phyloP scores from a whole-genome alignment of 2,888 invertebrate species.

The Phengaris arion region DNA sequence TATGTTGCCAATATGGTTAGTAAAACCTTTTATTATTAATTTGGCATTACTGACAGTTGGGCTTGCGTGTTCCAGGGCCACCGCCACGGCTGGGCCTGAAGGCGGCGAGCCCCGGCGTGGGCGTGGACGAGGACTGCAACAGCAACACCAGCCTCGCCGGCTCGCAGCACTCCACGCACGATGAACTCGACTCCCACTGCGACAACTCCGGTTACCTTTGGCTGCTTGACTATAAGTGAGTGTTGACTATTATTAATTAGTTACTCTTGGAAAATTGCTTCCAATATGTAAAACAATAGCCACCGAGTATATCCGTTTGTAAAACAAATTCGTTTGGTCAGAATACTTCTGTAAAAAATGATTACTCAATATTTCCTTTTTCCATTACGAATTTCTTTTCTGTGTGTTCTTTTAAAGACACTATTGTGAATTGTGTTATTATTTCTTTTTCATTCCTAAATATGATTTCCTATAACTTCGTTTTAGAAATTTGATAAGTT shows the following conservation, averaged over 20 bases:
- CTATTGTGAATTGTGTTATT: too few relatives aligned
- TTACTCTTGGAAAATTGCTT: neutral
- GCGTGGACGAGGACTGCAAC: slow-evolving; percentile 72
- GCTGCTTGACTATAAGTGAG: slow-evolving; percentile 93
- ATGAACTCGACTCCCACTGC: slow-evolving; percentile 75
- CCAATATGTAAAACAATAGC: neutral
- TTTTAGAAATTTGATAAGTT: neutral
- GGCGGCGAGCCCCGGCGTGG: slow-evolving; percentile 74
- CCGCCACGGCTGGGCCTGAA: slow-evolving; percentile 78
- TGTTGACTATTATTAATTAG: slow-evolving; percentile 34
- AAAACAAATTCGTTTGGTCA: too few relatives aligned
- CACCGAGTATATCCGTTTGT: too few relatives aligned
- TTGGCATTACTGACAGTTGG: neutral
- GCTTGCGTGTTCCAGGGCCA: slow-evolving; percentile 66
- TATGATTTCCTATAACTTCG: neutral
- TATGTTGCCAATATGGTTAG: too few relatives aligned
- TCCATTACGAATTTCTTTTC: too few relatives aligned
- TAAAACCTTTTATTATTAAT: too few relatives aligned
- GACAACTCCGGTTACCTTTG: slow-evolving; percentile 95
- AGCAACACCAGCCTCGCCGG: slow-evolving; percentile 76
- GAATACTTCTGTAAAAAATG: too few relatives aligned
- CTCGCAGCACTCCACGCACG: slow-evolving; percentile 71
- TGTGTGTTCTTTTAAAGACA: too few relatives aligned
- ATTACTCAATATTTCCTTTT: too few relatives aligned
- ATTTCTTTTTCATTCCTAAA: too few relatives aligned